Conservation (phyloP, 1,140 invertebrate species). For the Macrobrachium nipponense region DNA sequence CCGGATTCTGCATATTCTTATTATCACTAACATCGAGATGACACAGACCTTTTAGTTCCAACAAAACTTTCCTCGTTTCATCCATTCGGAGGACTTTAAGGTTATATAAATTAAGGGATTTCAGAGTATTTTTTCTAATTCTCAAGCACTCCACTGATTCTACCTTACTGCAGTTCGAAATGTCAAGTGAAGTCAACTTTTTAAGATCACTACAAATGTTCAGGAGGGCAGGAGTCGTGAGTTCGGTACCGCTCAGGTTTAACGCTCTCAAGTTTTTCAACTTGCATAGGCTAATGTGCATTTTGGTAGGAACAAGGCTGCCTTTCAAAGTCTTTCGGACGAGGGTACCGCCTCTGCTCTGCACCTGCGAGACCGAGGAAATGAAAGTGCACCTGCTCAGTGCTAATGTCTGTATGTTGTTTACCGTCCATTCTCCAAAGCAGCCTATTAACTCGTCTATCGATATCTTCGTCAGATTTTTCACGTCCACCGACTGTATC, state of each 20-base stretch:
- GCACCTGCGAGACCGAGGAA: constrained; percentile 73
- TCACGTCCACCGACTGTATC: constrained; percentile 74
- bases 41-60: constrained; percentile 74
- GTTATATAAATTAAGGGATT: constrained; percentile 77
- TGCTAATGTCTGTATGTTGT: constrained; percentile 77
- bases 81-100: constrained; percentile 71
- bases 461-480: constrained; percentile 73
- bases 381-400: constrained; percentile 77
- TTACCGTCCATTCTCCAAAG: constrained; percentile 79
- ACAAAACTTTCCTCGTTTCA: constrained; percentile 73
- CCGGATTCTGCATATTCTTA: constrained; percentile 69
- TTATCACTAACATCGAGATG: constrained; percentile 78
- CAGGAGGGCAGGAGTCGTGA: constrained; percentile 78
- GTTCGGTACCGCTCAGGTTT: constrained; percentile 81
- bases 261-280: constrained; percentile 74
- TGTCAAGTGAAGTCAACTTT: constrained; percentile 77
- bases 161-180: constrained; percentile 77
- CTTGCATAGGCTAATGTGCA: constrained; percentile 70
- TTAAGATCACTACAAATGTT: constrained; percentile 80
- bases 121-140: constrained; percentile 75
- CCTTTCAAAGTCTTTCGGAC: constrained; percentile 65
- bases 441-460: constrained; percentile 79
- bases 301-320: constrained; percentile 65
- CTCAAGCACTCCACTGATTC: constrained; percentile 77
- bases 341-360: too few relatives aligned